A percentile compares a stretch with the other conserved stretches of the same genome.
phyloP scores from a whole-genome alignment of 2,113 vertebrate genomes.

The Microcebus lehilahytsara region DNA sequence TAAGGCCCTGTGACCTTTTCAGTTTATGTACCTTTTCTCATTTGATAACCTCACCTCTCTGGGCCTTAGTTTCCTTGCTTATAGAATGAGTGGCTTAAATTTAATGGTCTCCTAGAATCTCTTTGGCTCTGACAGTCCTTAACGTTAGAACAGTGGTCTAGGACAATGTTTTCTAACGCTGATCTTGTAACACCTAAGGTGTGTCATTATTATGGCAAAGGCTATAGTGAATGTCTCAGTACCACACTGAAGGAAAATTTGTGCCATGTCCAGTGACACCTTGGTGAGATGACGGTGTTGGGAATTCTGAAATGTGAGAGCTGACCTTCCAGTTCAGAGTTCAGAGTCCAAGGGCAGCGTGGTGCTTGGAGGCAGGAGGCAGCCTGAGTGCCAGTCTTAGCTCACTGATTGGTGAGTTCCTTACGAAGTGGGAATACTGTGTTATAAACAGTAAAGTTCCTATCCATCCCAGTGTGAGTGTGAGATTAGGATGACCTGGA shows the following conservation, averaged over 20 bases:
- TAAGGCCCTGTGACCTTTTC: neutral
- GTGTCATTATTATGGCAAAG: constrained; percentile 7
- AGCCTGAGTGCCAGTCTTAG: neutral
- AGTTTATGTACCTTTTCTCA: neutral
- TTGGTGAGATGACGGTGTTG: neutral
- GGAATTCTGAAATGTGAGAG: neutral
- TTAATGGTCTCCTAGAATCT: neutral
- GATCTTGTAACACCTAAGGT: neutral
- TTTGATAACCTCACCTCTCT: neutral
- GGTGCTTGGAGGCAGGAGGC: neutral
- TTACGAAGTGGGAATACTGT: neutral
- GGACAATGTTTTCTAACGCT: neutral
- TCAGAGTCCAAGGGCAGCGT: neutral
- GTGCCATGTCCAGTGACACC: neutral
- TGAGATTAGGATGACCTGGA: neutral
- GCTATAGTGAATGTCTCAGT: neutral
- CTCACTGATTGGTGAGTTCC: neutral
- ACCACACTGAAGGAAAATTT: neutral
- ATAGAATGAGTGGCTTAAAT: neutral
- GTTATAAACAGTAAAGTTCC: neutral
- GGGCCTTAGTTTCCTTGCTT: neutral
- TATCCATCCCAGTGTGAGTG: accelerated
- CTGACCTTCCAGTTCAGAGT: neutral
- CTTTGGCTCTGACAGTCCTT: neutral
- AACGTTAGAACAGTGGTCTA: neutral